phyloP scores from a whole-genome alignment of 2,113 vertebrate genomes.

The Bubalus kerabau region DNA sequence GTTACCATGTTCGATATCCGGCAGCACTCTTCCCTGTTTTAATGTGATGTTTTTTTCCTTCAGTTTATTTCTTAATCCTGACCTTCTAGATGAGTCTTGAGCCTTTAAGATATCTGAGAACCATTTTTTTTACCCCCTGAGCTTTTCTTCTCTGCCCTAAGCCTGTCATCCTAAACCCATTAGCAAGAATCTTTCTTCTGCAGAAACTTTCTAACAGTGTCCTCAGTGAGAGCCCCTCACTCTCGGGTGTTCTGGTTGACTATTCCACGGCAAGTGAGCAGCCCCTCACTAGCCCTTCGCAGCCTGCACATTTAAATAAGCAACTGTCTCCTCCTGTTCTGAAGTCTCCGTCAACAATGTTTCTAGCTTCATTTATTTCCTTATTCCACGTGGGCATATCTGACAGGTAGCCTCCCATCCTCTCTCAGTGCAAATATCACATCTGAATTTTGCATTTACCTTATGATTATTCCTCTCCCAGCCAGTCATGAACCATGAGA shows the following conservation, averaged over 20 bases:
- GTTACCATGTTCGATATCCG: not conserved
- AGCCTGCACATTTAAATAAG: not conserved
- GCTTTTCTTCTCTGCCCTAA: not conserved
- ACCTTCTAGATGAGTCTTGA: not conserved
- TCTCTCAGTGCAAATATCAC: not conserved
- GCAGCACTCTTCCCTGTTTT: not conserved
- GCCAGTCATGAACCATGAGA: not conserved
- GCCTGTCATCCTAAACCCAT: not conserved
- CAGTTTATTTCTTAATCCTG: not conserved
- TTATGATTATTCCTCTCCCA: not conserved
- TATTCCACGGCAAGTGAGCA: not conserved
- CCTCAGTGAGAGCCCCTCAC: not conserved
- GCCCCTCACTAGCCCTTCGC: not conserved
- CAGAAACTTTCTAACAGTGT: not conserved
- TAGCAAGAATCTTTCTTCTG: not conserved
- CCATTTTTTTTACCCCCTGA: not conserved
- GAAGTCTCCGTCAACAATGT: not conserved
- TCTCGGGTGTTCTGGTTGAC: not conserved
- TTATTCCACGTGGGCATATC: not conserved
- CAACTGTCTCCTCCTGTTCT: not conserved
- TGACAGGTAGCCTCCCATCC: not conserved
- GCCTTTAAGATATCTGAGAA: not conserved
- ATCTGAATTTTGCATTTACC: slow-evolving; percentile 8
- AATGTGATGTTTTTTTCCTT: not conserved
- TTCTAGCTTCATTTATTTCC: not conserved